Base-by-base conservation (phyloP, 2,797 vertebrate species). In the Micromesistius poutassou region DNA sequence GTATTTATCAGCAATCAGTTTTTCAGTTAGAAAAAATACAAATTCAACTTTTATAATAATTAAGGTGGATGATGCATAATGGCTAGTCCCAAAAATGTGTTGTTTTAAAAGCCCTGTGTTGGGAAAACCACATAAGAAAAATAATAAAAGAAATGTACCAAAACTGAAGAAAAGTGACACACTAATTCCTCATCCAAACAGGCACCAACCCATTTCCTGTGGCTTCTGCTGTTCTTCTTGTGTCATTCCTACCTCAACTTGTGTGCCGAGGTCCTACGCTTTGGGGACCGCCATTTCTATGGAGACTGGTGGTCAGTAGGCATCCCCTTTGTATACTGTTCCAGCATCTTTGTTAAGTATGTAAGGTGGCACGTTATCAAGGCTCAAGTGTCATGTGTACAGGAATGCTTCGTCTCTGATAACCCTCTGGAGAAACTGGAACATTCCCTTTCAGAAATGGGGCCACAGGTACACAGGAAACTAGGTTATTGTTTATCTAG, bases 121-220 rank as follows among this genome's bases (percentile, higher is more conserved):
- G 19, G 40, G 40, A 50, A 50, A 50, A 4, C 46, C 46, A 50
- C 46, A n/a, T 62, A n/a, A n/a, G 55, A n/a, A 25, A 25, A 62
- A 35, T 5, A 3, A 62, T 38, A 5, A 62, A 19, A 62, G 0
- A n/a, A n/a, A 62, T 8, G 5, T 62, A 62, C 55, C 22, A 25
- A 62, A 62, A 62, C 5, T 7, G 55, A n/a, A 62, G 55, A 62
- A 62, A 62, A 36, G 13, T 72, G 73, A 77, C 55, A 31, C 7
- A n/a, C 36, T 7, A 22, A 28, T 4, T 28, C 19, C 22, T 83
- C 74, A 72, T 73, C 31, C 35, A 19, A 5, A 38, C 76, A 91
- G 92, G 86, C 81, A 16, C 89, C 88, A 35, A 87, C 89, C 74
- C 80, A 89, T 80, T 92, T 94, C 76, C 81, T 91, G 8, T 91